Conservation (phyloP, 1,140 invertebrate species). For the Zaprionus capensis region DNA sequence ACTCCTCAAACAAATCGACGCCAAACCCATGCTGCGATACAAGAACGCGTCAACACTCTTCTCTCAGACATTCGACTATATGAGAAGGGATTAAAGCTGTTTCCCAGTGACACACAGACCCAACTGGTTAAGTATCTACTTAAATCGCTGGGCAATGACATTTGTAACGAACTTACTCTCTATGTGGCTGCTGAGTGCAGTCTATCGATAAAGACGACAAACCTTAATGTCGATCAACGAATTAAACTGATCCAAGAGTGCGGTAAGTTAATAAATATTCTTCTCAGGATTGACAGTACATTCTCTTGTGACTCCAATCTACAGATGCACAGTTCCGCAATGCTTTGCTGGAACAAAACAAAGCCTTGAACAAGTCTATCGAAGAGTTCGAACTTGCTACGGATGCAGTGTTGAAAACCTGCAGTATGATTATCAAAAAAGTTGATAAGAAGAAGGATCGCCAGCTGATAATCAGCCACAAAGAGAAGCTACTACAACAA, state of each 20-base stretch:
- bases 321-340: conserved; percentile 86
- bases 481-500: conserved; percentile 92
- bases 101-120: conserved; percentile 86
- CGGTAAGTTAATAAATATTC: conserved; percentile 41
- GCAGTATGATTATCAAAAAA: conserved; percentile 94
- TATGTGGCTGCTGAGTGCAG: conserved; percentile 89
- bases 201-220: conserved; percentile 85
- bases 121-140: conserved; percentile 92
- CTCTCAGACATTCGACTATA: conserved; percentile 92
- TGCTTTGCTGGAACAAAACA: conserved; percentile 87
- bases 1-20: conserved; percentile 89
- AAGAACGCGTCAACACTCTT: conserved; percentile 92
- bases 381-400: conserved; percentile 92
- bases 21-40: conserved; percentile 91
- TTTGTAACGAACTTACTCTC: conserved; percentile 91
- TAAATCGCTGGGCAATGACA: conserved; percentile 92
- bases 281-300: background rate
- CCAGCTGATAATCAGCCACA: conserved; percentile 90
- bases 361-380: conserved; percentile 86
- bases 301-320: background rate
- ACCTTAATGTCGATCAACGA: conserved; percentile 88
- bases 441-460: conserved; percentile 95
- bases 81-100: conserved; percentile 92
- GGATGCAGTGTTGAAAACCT: conserved; percentile 89
- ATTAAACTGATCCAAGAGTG: conserved; percentile 88